Conservation (phyloP, 2,113 vertebrate species). For the Chinchilla lanigera region DNA sequence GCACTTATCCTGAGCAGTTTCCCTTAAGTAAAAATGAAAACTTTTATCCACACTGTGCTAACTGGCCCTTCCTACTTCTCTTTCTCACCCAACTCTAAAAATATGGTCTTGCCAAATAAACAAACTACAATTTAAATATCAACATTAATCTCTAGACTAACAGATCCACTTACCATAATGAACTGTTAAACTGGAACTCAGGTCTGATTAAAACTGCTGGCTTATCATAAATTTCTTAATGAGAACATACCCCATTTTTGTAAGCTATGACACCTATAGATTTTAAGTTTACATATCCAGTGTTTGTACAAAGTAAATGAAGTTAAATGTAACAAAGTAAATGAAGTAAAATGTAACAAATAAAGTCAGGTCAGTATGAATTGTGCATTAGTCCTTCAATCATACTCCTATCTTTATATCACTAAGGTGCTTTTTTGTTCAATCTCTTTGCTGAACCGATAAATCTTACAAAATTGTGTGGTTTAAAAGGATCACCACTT, state of each 20-base stretch:
- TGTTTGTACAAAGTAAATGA: neutral
- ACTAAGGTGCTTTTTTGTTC: neutral
- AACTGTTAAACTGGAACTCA: neutral
- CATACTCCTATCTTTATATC: neutral
- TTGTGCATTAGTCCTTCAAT: neutral
- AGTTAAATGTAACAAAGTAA: neutral
- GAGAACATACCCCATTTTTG: neutral
- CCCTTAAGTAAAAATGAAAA: neutral
- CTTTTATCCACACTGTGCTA: too few species aligned
- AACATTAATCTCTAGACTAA: neutral
- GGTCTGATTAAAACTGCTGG: neutral
- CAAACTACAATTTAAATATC: neutral
- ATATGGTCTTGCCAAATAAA: neutral
- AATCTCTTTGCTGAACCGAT: neutral
- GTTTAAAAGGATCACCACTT: neutral
- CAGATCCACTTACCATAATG: neutral
- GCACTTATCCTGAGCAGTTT: neutral
- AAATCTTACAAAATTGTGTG: neutral
- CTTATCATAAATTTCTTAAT: neutral
- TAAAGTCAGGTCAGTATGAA: neutral
- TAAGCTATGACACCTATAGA: neutral
- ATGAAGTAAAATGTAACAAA: neutral
- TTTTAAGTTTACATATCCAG: neutral
- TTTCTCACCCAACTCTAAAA: neutral
- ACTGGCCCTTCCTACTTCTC: neutral